These are phyloP conservation scores for Monomorium pharaonis DNA, from an alignment of 1,140 invertebrate species.

Conservation along the genomic window DNA sequence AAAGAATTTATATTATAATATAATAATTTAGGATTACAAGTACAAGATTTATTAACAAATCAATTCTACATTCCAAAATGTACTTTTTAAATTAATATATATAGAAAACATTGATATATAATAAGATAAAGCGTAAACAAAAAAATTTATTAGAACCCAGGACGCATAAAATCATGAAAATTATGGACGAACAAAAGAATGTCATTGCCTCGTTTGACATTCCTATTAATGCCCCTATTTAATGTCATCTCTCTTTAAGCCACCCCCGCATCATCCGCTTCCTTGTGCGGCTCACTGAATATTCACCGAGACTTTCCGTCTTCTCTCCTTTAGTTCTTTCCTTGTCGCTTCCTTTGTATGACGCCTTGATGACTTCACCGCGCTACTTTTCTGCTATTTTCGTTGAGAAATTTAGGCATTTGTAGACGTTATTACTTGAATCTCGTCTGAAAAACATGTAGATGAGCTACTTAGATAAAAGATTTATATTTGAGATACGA, in stretches of 20 bases:
- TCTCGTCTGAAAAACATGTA: neutral
- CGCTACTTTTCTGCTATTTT: slow-evolving; percentile 8
- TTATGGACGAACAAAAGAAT: slow-evolving; percentile 17
- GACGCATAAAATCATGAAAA: slow-evolving; percentile 5
- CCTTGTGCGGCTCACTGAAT: slow-evolving; percentile 40
- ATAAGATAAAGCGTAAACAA: neutral
- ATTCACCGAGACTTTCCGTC: slow-evolving; percentile 30
- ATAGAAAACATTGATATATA: neutral
- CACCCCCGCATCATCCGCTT: slow-evolving; percentile 42
- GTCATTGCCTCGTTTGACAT: slow-evolving; percentile 39
- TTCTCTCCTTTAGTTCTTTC: slow-evolving; percentile 16
- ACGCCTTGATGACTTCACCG: slow-evolving; percentile 11
- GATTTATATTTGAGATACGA: neutral
- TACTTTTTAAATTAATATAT: neutral
- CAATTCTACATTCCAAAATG: neutral
- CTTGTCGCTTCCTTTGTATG: slow-evolving; percentile 33
- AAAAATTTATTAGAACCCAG: neutral
- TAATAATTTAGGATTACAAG: neutral
- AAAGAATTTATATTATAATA: neutral
- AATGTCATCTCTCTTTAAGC: slow-evolving; percentile 50
- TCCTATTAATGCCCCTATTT: slow-evolving; percentile 40
- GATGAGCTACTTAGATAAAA: neutral
- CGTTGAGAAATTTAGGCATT: slow-evolving; percentile 15
- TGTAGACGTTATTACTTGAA: neutral
- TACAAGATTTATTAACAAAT: neutral